Conservation (phyloP, 30 jellyfish, hydroid and myxozoan species). For the Cassiopea andromeda region DNA sequence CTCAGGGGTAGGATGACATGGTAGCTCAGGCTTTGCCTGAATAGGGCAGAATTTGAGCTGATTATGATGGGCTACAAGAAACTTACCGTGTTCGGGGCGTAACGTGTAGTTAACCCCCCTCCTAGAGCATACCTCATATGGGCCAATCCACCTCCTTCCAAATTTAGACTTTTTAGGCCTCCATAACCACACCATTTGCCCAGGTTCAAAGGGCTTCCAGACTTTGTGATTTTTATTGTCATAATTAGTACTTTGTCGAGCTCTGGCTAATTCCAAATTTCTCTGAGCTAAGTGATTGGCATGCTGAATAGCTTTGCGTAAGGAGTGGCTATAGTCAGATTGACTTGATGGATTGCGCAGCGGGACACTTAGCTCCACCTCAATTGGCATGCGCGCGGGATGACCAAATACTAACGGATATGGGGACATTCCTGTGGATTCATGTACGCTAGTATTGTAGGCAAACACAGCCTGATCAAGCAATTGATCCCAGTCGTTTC, state of each 20-base stretch:
- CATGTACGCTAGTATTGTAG: constrained; percentile 47
- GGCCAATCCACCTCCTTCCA: constrained; percentile 16
- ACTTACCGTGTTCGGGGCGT: not conserved
- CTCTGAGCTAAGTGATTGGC: constrained; percentile 31
- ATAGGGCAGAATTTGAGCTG: constrained; percentile 20
- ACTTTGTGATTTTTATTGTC: not conserved
- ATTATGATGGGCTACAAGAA: constrained; percentile 3
- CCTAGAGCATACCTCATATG: not conserved
- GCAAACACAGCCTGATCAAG: constrained; percentile 53
- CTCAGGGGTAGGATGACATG: constrained; percentile 16
- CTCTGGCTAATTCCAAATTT: constrained; percentile 17
- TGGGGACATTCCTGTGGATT: constrained; percentile 44
- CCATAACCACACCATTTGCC: constrained; percentile 25
- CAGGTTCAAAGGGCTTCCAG: constrained; percentile 4
- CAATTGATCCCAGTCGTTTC: constrained; percentile 14
- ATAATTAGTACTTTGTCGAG: constrained; percentile 4
- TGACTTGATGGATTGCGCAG: constrained; percentile 20
- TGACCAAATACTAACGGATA: constrained; percentile 44
- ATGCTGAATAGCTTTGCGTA: constrained; percentile 20
- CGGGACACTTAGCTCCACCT: constrained; percentile 16
- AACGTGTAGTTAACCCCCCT: not conserved
- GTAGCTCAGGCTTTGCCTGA: constrained; percentile 9
- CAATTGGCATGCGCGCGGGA: constrained; percentile 33
- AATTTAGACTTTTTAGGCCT: constrained; percentile 12
- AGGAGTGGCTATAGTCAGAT: constrained; percentile 30